Evolutionary conservation across 64 coral and sea anemone genomes (phyloP), one percentile per base, ranked within the genome.

Genomic region (Montipora efflorescens): DNA sequence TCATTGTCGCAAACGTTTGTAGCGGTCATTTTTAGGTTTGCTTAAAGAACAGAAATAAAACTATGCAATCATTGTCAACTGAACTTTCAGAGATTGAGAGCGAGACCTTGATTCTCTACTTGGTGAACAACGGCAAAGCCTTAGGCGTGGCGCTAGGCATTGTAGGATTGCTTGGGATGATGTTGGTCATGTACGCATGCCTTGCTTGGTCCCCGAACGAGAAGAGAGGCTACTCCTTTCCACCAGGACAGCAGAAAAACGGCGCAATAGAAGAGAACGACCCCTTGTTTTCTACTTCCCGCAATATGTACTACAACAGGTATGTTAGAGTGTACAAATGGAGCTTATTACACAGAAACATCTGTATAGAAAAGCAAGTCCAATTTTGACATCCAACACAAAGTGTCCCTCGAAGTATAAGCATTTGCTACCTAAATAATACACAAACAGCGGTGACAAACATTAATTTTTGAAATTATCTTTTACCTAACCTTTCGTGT

Each of bases 141-240:
- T 11, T 85, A 66, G 64, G 82, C 18, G 82, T 85, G 46, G 82
- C 82, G 43, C 44, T 85, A 49, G 82, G 82, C 8, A 70, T 85
- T 19, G 15, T 85, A 44, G 82, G 62, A 85, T 85, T 85, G 82
- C 62, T 85, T 3, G 82, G 15, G 18, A 20, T 85, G n/a, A 20
- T 68, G 64, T 69, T 69, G 62, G 43, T 48, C 43, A 85, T 67
- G 64, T 85, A 85, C 82, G 64, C 64, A 7, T 85, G 82, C 45
- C 13, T 70, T 6, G 47, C 64, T 8, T 85, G 82, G 82, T 70
- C 58, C 18, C 64, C 66, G 43, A 10, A 36, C 48, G 82, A 85
- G 16, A 85, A 85, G 10, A 85, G 13, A 7, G 82, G 82, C 3
- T 85, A 85, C 46, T 48, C 59, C 14, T 7, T 70, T 21, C 82